Evolutionary conservation across 1,140 invertebrate genomes (phyloP).

Genomic region (Drosophila melanica): DNA sequence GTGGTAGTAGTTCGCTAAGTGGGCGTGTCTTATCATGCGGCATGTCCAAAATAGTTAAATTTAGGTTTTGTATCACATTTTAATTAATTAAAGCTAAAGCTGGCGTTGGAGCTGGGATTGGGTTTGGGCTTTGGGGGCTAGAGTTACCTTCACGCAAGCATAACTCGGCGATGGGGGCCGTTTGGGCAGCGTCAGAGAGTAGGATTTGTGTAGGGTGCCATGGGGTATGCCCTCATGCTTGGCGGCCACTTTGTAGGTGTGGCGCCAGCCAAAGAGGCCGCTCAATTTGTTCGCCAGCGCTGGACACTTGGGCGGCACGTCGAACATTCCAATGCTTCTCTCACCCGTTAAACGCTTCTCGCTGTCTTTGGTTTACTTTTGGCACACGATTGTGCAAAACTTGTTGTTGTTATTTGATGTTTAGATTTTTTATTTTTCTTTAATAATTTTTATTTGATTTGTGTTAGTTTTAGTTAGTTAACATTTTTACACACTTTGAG

Average conservation of each 20-base stretch:
- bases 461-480: conserved; percentile 29
- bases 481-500: conserved; percentile 28
- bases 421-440: conserved; percentile 4
- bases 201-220: conserved; percentile 83
- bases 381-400: conserved; percentile 14
- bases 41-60: background rate
- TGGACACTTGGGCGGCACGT: conserved; percentile 85
- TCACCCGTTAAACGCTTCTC: background rate
- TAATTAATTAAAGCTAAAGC: conserved; percentile 4
- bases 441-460: background rate
- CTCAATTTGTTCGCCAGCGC: conserved; percentile 89
- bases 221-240: conserved; percentile 88
- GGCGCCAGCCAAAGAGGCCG: conserved; percentile 89
- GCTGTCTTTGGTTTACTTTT: conserved; percentile 24
- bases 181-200: conserved; percentile 81
- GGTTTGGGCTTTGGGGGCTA: background rate
- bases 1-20: background rate
- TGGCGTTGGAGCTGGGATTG: background rate
- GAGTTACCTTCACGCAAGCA: conserved; percentile 65
- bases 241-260: conserved; percentile 90
- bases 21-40: conserved; percentile 16
- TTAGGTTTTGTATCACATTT: background rate
- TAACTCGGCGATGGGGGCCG: conserved; percentile 71
- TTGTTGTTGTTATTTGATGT: conserved; percentile 17
- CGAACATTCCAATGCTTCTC: conserved; percentile 65